phyloP scores from a whole-genome alignment of 2,888 invertebrate genomes.

The Acronicta leporina region DNA sequence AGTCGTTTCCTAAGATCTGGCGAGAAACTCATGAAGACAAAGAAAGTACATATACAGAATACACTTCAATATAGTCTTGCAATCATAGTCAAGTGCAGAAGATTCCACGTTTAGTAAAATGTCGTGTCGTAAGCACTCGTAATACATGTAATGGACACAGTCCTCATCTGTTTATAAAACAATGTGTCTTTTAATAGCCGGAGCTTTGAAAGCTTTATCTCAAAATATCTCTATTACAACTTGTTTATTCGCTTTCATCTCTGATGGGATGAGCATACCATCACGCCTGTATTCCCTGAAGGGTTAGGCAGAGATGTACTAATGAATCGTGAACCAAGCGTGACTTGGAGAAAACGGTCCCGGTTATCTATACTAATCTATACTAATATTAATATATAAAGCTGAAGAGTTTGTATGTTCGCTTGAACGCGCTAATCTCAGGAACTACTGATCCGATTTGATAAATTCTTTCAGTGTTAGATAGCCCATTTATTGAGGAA shows the following conservation, averaged over 20 bases:
- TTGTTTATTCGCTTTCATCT: slow-evolving; percentile 16
- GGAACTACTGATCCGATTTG: too few relatives aligned
- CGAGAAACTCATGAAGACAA: too few relatives aligned
- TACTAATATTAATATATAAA: too few relatives aligned
- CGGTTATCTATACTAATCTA: too few relatives aligned
- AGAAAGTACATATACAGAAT: too few relatives aligned
- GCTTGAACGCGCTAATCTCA: too few relatives aligned
- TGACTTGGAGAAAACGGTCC: too few relatives aligned
- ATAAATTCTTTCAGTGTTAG: too few relatives aligned
- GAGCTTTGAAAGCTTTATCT: slow-evolving; percentile 22
- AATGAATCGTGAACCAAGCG: too few relatives aligned
- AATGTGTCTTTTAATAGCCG: slow-evolving; percentile 36
- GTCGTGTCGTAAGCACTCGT: slow-evolving; percentile 12
- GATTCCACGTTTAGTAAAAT: background rate
- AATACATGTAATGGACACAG: slow-evolving; percentile 26
- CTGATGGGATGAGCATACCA: background rate
- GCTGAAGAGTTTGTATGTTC: too few relatives aligned
- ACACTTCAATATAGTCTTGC: background rate
- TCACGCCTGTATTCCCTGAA: background rate
- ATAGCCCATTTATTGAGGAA: too few relatives aligned
- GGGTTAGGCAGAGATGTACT: background rate
- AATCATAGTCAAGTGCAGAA: background rate
- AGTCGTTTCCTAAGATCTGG: too few relatives aligned
- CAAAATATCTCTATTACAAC: slow-evolving; percentile 5
- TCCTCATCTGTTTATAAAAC: slow-evolving; percentile 25